Percentiles rank a stretch among this genome's conserved stretches.
Conservation (phyloP, 2,797 vertebrate genomes). For the Microchirus variegatus region DNA sequence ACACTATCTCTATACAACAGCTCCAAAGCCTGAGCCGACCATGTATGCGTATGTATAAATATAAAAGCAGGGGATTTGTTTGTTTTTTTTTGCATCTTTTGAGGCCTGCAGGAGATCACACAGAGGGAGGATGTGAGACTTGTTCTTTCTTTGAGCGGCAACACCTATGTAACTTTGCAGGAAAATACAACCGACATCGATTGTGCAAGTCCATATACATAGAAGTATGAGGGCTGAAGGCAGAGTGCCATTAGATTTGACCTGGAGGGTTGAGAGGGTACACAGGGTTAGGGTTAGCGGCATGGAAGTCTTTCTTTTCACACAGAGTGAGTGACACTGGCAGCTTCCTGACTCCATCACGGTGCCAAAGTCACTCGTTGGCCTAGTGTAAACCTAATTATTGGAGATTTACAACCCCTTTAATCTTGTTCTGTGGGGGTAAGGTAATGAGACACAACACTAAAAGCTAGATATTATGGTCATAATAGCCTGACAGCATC, state of each 20-base stretch:
- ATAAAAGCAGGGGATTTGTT: slow-evolving; percentile 29
- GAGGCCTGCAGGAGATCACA: slow-evolving; percentile 23
- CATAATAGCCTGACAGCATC: no score
- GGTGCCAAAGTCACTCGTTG: slow-evolving; percentile 11
- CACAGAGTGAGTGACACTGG: slow-evolving; percentile 6
- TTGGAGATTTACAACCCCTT: not conserved
- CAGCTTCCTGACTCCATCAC: slow-evolving; percentile 1
- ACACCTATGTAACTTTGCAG: slow-evolving; percentile 36
- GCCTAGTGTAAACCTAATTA: not conserved
- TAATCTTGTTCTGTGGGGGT: no score
- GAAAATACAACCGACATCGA: slow-evolving; percentile 57
- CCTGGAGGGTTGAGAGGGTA: slow-evolving; percentile 40
- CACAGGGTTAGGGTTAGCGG: slow-evolving; percentile 1
- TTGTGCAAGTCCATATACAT: slow-evolving; percentile 51
- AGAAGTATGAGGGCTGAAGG: slow-evolving; percentile 53
- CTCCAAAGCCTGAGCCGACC: slow-evolving; percentile 33
- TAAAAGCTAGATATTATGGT: no score
- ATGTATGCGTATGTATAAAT: slow-evolving; percentile 23
- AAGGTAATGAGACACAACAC: no score
- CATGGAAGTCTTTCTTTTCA: slow-evolving; percentile 7
- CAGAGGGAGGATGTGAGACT: slow-evolving; percentile 3
- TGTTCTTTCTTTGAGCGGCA: slow-evolving; percentile 43
- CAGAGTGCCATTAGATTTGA: slow-evolving; percentile 64
- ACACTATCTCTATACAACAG: slow-evolving; percentile 45
- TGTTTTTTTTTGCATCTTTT: slow-evolving; percentile 26